These are phyloP conservation scores for Chaenodraco wilsoni DNA, from an alignment of 2,797 vertebrate genomes.

Conservation along the genomic window DNA sequence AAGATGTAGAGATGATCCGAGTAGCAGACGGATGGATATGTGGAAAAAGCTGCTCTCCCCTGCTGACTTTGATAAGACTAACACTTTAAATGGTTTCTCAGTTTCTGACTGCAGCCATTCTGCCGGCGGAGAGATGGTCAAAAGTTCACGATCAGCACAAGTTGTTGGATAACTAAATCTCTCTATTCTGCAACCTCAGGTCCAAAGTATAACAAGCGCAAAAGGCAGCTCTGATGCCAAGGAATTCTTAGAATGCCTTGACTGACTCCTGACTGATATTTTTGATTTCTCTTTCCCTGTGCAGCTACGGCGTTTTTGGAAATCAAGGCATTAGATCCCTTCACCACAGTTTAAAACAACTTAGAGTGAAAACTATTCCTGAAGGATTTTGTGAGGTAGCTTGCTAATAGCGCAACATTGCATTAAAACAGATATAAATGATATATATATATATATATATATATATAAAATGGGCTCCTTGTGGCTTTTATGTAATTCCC, in stretches of 20 bases:
- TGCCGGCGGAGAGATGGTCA: constrained; percentile 19
- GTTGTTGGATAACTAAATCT: constrained; percentile 24
- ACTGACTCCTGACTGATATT: background rate
- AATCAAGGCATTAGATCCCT: background rate
- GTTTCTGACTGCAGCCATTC: constrained; percentile 27
- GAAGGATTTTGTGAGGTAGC: background rate
- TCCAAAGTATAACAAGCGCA: background rate
- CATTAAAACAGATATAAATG: background rate
- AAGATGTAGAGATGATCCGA: background rate
- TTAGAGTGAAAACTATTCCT: background rate
- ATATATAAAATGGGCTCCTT: background rate
- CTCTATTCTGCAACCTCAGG: constrained; percentile 22
- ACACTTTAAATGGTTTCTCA: constrained; percentile 23
- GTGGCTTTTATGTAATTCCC: background rate
- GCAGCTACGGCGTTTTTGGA: background rate
- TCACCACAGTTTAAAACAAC: background rate
- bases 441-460: background rate
- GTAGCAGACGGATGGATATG: constrained; percentile 1
- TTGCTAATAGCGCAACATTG: background rate
- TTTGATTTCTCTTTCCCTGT: background rate
- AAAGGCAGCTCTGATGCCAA: constrained; percentile 13
- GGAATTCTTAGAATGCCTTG: background rate
- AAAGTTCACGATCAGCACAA: constrained; percentile 36
- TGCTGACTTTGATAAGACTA: constrained; percentile 28
- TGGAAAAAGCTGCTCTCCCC: constrained; percentile 4